Base-by-base conservation (phyloP, 2,113 vertebrate genomes). In the Passer montanus region DNA sequence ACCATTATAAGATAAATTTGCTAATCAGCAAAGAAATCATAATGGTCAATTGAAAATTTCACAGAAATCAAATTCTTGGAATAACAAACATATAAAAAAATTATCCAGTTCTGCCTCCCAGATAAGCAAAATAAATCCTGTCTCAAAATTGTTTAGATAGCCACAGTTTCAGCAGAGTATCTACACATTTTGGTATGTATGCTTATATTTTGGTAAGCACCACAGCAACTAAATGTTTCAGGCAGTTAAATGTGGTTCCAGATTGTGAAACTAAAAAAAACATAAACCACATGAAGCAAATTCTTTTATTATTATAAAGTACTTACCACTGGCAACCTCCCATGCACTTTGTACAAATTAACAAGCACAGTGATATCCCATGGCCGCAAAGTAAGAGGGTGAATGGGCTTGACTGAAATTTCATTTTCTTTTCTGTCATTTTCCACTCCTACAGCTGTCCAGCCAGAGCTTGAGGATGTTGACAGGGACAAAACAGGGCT, bases 331-430 rank as follows among this genome's bases (percentile, higher is more conserved):
- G 99, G 99, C 86, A 99, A 98, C 33, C 98, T 98, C 21, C 99
- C 99, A 33, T 99, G 99, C 75, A 99, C 99, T 97, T 99, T 99
- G 97, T 99, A 99, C 77, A 99, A 97, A 97, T 99, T 99, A 83
- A 99, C 98, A 89, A 99, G 98, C 44, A 99, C 99, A 3, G 99
- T 99, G 97, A 99, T 99, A 88, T 99, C 99, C 99, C 99, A 99
- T 1, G 99, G 99, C 52, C 99, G 99, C 80, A 99, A 96, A 69
- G 98, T 97, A 35, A 99, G 98, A 3, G 99, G 99, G 93, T 99
- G 99, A 77, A 98, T 75, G 1, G 97, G 93, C 82, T 97, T 98
- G 74, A 95, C 53, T 30, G 98, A 97, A 39, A 87, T 84, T 41
- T 99, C 98, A 4, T 75, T 96, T 58, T 98, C 98, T 93, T 96